Evolutionary conservation across 2,888 invertebrate genomes (phyloP).

Genomic region (Oxystoma pomonae): DNA sequence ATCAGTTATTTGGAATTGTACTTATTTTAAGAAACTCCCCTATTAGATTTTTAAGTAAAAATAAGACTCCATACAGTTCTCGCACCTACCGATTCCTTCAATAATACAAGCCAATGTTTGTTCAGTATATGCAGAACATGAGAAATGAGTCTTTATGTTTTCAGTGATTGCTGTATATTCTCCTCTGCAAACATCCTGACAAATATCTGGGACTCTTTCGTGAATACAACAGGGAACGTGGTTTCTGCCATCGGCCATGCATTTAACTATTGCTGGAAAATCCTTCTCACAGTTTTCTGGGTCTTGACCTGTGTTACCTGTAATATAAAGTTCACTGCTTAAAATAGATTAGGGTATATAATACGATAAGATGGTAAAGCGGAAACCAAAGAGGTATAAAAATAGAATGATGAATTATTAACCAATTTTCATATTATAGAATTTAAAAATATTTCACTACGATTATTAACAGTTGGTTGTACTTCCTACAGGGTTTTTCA

Average conservation of each 20-base stretch:
- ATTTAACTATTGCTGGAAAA: slow-evolving; percentile 74
- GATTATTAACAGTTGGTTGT: no score
- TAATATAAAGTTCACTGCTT: slow-evolving; percentile 42
- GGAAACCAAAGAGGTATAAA: no score
- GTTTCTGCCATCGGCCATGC: slow-evolving; percentile 78
- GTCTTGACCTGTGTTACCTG: slow-evolving; percentile 73
- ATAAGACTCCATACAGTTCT: no score
- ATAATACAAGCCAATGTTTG: slow-evolving; percentile 79
- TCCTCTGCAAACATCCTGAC: slow-evolving; percentile 80
- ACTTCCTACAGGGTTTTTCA: no score
- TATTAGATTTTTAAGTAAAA: no score
- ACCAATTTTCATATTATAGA: no score
- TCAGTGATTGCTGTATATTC: slow-evolving; percentile 83
- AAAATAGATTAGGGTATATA: not conserved
- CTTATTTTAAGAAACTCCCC: no score
- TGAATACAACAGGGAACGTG: slow-evolving; percentile 82
- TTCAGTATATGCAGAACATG: slow-evolving; percentile 78
- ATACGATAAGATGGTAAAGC: no score
- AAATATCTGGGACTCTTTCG: slow-evolving; percentile 77
- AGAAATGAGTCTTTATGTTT: slow-evolving; percentile 78
- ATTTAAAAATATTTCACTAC: no score
- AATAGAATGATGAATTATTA: no score
- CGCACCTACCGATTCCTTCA: slow-evolving; percentile 70
- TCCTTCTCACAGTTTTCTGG: slow-evolving; percentile 78
- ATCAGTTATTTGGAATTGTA: no score